Conservation (phyloP, 2,113 vertebrate species). For the Polyodon spathula region DNA sequence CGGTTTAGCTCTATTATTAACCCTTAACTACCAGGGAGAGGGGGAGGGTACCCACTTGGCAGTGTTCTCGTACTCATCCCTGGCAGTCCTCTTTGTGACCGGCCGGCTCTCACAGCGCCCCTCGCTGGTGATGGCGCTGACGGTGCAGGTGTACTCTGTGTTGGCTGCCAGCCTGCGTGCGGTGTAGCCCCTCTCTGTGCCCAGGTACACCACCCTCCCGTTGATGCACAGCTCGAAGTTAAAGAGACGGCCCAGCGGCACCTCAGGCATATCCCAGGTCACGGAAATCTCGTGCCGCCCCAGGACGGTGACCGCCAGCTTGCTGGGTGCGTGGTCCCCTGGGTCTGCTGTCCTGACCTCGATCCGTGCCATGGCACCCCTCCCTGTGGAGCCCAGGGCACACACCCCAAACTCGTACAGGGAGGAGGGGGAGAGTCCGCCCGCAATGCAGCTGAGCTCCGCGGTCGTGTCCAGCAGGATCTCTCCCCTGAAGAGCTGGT, state of each 20-base stretch:
- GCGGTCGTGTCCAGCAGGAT: conserved; percentile 25
- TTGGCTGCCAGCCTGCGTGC: conserved; percentile 28
- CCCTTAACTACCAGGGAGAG: background rate
- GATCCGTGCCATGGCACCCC: conserved; percentile 12
- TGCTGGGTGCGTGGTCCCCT: conserved; percentile 32
- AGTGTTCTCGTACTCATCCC: conserved; percentile 27
- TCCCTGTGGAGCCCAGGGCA: conserved; percentile 24
- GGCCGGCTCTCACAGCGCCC: conserved; percentile 35
- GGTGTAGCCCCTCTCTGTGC: conserved; percentile 24
- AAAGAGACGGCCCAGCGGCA: conserved; percentile 33
- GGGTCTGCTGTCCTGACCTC: conserved; percentile 22
- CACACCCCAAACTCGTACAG: conserved; percentile 28
- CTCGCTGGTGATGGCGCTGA: conserved; percentile 40
- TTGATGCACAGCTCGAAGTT: conserved; percentile 43
- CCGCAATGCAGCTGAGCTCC: conserved; percentile 27
- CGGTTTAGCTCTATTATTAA: background rate
- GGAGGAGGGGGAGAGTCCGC: conserved; percentile 25
- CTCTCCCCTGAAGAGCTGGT: conserved; percentile 25
- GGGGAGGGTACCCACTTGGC: conserved; percentile 26
- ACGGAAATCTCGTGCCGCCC: conserved; percentile 40
- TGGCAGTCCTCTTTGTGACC: conserved; percentile 32
- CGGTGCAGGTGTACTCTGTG: conserved; percentile 32
- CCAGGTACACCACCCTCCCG: conserved; percentile 32
- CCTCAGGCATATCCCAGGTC: conserved; percentile 32
- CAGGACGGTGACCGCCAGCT: conserved; percentile 28